Percentiles rank a stretch among this genome's conserved stretches.
Evolutionary conservation across 2,113 vertebrate genomes (phyloP).

Genomic region (Limnothrissa miodon): DNA sequence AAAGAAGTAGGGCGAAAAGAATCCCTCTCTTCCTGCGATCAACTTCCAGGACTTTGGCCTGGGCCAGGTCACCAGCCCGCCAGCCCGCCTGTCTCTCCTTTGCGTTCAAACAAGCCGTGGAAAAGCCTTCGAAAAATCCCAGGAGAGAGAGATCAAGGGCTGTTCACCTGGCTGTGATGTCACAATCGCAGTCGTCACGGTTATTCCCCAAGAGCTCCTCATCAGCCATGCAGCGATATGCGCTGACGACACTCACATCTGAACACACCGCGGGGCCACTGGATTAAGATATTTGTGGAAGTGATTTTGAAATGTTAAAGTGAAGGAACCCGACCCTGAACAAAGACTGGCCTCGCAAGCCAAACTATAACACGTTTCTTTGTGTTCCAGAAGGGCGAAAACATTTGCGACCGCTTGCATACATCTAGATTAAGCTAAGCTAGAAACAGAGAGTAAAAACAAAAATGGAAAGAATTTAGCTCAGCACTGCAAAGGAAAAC

Average conservation of each 20-base stretch:
- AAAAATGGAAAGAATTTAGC: not conserved
- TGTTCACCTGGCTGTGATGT: conserved; percentile 12
- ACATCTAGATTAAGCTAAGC: too few relatives aligned
- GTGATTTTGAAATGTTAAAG: not conserved
- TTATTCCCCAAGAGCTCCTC: not conserved
- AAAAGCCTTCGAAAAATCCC: not conserved
- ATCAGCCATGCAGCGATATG: not conserved
- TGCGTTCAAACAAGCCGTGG: not conserved
- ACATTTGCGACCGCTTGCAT: too few relatives aligned
- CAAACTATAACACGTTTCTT: too few relatives aligned
- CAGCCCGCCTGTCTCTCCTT: not conserved
- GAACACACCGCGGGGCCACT: not conserved
- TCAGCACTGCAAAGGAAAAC: not conserved
- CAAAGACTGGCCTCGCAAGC: too few relatives aligned
- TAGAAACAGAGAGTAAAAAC: not conserved
- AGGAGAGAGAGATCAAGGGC: conserved; percentile 4
- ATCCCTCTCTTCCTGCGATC: not conserved
- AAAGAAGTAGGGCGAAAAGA: not conserved
- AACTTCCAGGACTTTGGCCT: not conserved
- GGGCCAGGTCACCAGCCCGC: not conserved
- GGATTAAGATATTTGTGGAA: not conserved
- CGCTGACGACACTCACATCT: not conserved
- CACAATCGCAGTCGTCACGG: conserved; percentile 12
- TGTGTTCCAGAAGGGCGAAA: too few relatives aligned
- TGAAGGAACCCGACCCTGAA: too few relatives aligned